Evolutionary conservation across 2,113 vertebrate genomes (phyloP).

Genomic region (Oenanthe melanoleuca): DNA sequence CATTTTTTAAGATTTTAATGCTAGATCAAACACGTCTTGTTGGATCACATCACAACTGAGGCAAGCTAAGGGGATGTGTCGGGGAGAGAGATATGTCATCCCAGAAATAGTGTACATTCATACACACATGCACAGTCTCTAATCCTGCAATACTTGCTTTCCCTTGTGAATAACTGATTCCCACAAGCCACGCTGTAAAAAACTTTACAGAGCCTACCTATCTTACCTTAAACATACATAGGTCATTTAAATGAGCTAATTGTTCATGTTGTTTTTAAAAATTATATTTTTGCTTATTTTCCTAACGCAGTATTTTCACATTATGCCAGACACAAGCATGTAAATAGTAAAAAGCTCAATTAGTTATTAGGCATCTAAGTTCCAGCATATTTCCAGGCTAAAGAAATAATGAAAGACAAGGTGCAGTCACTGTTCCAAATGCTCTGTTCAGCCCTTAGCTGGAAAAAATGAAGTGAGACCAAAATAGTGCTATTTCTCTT

Average conservation of each 20-base stretch:
- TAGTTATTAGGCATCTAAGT: neutral
- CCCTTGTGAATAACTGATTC: neutral
- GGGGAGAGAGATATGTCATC: neutral
- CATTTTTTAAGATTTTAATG: conserved; percentile 55
- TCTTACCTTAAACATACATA: neutral
- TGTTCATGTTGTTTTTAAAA: neutral
- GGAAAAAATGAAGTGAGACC: conserved; percentile 26
- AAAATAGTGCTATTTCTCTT: conserved; percentile 39
- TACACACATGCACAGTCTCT: neutral
- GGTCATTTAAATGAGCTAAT: neutral
- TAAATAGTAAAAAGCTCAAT: neutral
- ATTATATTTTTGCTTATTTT: neutral
- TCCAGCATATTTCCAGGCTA: neutral
- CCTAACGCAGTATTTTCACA: neutral
- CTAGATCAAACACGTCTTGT: conserved; percentile 60
- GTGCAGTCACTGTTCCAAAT: neutral
- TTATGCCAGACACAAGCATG: neutral
- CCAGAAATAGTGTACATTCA: neutral
- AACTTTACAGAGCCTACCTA: neutral
- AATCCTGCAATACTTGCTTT: conserved; percentile 6
- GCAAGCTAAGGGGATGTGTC: conserved; percentile 28
- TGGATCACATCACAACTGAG: conserved; percentile 51
- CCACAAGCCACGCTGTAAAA: neutral
- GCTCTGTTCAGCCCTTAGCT: neutral
- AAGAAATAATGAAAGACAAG: neutral